Percentiles rank a stretch among this genome's conserved stretches.
Evolutionary conservation across 2,888 invertebrate genomes (phyloP).

Genomic region (Yponomeuta plumbellus): DNA sequence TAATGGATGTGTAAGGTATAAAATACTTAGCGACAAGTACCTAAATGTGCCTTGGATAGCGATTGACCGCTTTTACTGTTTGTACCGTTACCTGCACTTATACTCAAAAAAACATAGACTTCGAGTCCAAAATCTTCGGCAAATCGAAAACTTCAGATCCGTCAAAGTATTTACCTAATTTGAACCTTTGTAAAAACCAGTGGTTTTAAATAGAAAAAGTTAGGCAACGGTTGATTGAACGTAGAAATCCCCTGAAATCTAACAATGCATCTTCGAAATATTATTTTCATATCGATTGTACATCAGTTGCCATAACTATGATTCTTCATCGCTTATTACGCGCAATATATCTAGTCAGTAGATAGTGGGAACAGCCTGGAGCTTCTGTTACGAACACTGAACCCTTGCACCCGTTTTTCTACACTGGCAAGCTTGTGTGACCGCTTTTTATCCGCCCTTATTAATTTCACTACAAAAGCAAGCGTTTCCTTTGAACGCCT

Average conservation of each 20-base stretch:
- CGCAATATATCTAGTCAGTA: background rate
- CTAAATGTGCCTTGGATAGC: background rate
- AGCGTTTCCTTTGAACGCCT: slow-evolving; percentile 9
- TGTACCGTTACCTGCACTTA: background rate
- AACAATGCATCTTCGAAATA: background rate
- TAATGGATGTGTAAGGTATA: background rate
- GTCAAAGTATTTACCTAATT: background rate
- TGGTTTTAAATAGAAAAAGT: no score
- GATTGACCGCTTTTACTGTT: background rate
- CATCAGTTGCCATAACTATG: background rate
- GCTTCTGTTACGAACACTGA: slow-evolving; percentile 41
- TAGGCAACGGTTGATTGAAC: no score
- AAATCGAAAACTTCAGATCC: background rate
- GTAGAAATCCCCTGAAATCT: no score
- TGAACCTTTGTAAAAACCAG: no score
- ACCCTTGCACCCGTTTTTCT: slow-evolving; percentile 59
- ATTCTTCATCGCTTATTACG: background rate
- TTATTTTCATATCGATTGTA: background rate
- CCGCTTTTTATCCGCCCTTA: slow-evolving; percentile 41
- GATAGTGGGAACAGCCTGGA: background rate
- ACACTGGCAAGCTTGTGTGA: slow-evolving; percentile 39
- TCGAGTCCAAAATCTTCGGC: no score
- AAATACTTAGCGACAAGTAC: background rate
- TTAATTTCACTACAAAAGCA: slow-evolving; percentile 43
- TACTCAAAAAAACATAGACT: background rate